Evolutionary conservation across 2,797 vertebrate species (phyloP), one percentile per base, ranked within the genome.

Genomic region (Catostomus latipinnis): DNA sequence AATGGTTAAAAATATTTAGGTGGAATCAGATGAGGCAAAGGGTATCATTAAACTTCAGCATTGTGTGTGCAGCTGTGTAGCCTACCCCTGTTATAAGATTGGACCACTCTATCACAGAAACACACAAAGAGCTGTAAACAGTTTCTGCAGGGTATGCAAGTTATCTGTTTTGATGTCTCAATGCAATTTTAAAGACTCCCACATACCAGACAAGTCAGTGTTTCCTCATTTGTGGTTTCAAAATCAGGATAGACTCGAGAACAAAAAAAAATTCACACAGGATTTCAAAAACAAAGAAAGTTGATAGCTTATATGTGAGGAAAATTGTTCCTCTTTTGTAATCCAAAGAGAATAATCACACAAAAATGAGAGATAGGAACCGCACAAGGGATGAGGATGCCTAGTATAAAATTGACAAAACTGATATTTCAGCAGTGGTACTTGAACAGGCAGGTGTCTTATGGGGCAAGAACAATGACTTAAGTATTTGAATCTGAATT

Each of bases 121-220:
- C 48, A 60, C 54, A 76, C 50, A 63, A 63, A 16, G 54, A 43
- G 69, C 18, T 16, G 5, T 56, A 0, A 50, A 57, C 49, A 56
- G 43, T n/a, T 68, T 54, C 14, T 5, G 18, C 16, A 6, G 34
- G 52, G 53, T 57, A 66, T 22, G 22, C 22, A 34, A 52, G 81
- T 58, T 75, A 83, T 83, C 58, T 70, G 62, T 75, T 75, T 60
- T 72, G 74, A 78, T 83, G 84, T 82, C 70, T 68, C 57, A 57
- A 61, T 67, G 56, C 34, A 86, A 53, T 67, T 78, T 79, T 86
- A 79, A 22, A 11, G 83, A 49, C 48, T 69, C 83, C 78, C 77
- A 80, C 74, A 50, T 34, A 34, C 14, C 76, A 46, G 34, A 22
- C 22, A 22, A 22, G 22, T 22, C 22, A 22, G 22, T 8, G 12